Percentiles rank a stretch among this genome's conserved stretches.
These are phyloP conservation scores for Laodelphax striatellus DNA, from an alignment of 1,140 invertebrate species.

Conservation along the genomic window DNA sequence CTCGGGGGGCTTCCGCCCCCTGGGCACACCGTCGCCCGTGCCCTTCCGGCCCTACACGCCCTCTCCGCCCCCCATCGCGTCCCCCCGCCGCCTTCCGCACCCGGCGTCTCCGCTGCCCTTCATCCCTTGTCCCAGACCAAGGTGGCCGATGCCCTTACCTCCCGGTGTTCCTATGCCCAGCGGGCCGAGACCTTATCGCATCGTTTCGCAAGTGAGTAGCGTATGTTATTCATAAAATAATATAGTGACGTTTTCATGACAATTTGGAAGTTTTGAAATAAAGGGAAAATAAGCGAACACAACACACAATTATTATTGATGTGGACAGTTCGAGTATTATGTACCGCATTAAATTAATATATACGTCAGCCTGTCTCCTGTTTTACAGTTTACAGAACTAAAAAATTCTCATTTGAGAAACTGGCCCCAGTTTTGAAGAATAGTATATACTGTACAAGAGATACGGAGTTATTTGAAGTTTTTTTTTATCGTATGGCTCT, in stretches of 20 bases:
- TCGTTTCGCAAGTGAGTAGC: constrained; percentile 28
- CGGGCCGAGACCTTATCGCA: constrained; percentile 30
- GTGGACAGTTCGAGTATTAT: too few relatives aligned
- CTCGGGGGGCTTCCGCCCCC: constrained; percentile 15
- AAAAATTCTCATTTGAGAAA: too few relatives aligned
- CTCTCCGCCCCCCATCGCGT: constrained; percentile 22
- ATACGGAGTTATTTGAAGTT: too few relatives aligned
- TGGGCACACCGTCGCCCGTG: constrained; percentile 19
- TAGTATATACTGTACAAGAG: too few relatives aligned
- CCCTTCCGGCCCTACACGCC: constrained; percentile 20
- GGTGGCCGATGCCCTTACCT: constrained; percentile 42
- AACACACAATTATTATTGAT: constrained; percentile 9
- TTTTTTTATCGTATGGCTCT: too few relatives aligned
- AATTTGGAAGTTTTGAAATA: constrained; percentile 19
- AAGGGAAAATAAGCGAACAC: constrained; percentile 6
- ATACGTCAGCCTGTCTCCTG: too few relatives aligned
- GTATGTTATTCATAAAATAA: constrained; percentile 17
- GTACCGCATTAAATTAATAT: too few relatives aligned
- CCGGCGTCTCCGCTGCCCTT: constrained; percentile 29
- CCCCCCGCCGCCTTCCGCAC: constrained; percentile 24
- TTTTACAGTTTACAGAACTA: too few relatives aligned
- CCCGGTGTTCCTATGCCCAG: constrained; percentile 34
- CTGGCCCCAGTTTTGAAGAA: too few relatives aligned
- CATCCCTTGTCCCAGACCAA: constrained; percentile 46
- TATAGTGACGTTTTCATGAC: background rate